Evolutionary conservation across 1,140 invertebrate species (phyloP).

Genomic region (Ephestia elutella): DNA sequence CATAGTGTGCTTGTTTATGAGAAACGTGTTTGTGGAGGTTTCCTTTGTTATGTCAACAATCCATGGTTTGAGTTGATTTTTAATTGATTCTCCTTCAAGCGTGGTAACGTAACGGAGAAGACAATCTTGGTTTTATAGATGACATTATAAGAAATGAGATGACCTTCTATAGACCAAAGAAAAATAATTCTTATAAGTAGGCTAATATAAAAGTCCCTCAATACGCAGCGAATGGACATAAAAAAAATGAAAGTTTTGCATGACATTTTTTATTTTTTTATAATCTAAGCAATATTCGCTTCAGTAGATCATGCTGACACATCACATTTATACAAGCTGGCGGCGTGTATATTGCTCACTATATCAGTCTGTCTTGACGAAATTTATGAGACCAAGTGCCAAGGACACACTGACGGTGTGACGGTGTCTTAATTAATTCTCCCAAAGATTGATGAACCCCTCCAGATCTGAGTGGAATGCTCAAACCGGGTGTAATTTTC

Average conservation of each 20-base stretch:
- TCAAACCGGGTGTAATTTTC: neutral
- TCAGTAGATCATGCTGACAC: neutral
- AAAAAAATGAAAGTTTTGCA: no score
- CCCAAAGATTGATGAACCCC: neutral
- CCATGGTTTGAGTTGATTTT: neutral
- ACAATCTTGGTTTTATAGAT: no score
- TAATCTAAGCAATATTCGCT: neutral
- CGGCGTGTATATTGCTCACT: neutral
- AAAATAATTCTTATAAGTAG: no score
- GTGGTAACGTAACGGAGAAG: no score
- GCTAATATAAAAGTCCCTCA: no score
- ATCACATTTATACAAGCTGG: neutral
- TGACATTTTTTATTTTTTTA: no score
- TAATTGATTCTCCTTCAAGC: no score
- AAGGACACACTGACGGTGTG: slow-evolving; percentile 1
- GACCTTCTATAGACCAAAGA: no score
- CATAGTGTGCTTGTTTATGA: neutral
- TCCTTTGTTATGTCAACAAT: neutral
- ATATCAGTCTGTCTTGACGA: neutral
- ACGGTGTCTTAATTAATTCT: slow-evolving; percentile 3
- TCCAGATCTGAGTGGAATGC: neutral
- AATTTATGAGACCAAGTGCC: slow-evolving; percentile 1
- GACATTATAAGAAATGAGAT: no score
- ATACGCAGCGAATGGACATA: no score
- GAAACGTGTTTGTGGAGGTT: neutral